These are phyloP conservation scores for Elachura formosa DNA, from an alignment of 2,113 vertebrate species.

Conservation along the genomic window DNA sequence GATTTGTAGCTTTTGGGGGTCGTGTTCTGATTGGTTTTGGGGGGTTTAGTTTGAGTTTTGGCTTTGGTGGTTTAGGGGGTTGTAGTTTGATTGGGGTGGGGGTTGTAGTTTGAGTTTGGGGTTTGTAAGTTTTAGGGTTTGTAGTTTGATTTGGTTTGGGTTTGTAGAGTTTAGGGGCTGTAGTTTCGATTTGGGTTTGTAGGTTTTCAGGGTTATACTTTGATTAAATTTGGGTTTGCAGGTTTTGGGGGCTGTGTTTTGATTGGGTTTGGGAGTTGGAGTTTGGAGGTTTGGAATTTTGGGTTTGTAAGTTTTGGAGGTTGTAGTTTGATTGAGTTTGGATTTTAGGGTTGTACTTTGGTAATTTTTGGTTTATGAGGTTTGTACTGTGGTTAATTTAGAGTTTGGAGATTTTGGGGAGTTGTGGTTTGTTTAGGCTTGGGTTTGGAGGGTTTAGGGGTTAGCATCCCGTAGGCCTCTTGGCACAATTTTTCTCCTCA, in stretches of 20 bases:
- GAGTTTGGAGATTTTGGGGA: no score
- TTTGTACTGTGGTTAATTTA: no score
- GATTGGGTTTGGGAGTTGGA: background rate
- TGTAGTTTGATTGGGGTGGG: background rate
- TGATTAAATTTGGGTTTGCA: background rate
- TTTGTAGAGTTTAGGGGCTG: background rate
- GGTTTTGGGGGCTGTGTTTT: background rate
- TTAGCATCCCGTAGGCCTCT: no score
- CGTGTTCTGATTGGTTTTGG: background rate
- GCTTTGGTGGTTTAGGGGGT: no score
- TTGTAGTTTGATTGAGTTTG: background rate
- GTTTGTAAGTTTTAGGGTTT: background rate
- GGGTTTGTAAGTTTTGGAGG: background rate
- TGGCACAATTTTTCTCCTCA: background rate
- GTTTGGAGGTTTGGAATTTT: background rate
- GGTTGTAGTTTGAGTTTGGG: background rate
- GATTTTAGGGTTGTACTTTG: background rate
- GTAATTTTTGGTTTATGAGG: background rate
- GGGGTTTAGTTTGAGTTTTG: background rate
- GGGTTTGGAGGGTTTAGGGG: no score
- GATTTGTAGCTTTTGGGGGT: background rate
- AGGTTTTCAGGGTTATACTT: background rate
- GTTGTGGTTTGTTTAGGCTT: no score
- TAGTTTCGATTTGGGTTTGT: background rate
- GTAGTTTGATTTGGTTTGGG: background rate